Conservation (phyloP, 1,140 invertebrate genomes). For the Drosophila albomicans region DNA sequence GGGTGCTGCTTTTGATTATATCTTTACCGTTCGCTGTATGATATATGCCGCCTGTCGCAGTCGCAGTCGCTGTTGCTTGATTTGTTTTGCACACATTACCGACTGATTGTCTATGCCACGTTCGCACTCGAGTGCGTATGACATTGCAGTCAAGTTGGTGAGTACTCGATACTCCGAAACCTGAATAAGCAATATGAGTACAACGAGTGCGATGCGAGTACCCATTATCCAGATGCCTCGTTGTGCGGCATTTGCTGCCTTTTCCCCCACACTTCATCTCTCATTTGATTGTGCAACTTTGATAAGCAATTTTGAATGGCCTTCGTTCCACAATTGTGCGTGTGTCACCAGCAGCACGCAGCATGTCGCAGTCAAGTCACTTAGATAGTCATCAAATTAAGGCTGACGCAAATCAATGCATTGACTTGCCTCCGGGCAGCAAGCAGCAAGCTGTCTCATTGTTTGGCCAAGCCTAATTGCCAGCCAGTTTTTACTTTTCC, state of each 20-base stretch:
- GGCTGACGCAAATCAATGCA: slow-evolving; percentile 70
- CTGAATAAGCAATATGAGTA: slow-evolving; percentile 27
- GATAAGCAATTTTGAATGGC: slow-evolving; percentile 74
- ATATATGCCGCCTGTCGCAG: neutral
- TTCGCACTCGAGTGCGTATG: slow-evolving; percentile 53
- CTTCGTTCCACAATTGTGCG: slow-evolving; percentile 56
- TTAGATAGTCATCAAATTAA: slow-evolving; percentile 78
- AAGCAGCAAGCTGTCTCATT: slow-evolving; percentile 37
- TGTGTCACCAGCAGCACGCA: slow-evolving; percentile 65
- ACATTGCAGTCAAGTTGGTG: slow-evolving; percentile 39
- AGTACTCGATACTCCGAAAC: slow-evolving; percentile 15
- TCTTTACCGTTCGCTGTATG: slow-evolving; percentile 27
- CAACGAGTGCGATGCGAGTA: slow-evolving; percentile 10
- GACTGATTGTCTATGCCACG: slow-evolving; percentile 72
- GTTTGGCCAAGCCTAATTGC: slow-evolving; percentile 72
- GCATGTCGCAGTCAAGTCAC: slow-evolving; percentile 22
- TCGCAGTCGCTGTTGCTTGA: slow-evolving; percentile 63
- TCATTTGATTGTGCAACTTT: slow-evolving; percentile 72
- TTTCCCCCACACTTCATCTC: neutral
- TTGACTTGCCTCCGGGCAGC: slow-evolving; percentile 22
- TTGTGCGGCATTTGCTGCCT: slow-evolving; percentile 52
- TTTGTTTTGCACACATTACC: slow-evolving; percentile 81
- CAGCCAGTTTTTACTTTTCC: slow-evolving; percentile 41
- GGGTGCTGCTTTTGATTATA: slow-evolving; percentile 65
- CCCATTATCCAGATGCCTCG: slow-evolving; percentile 38